phyloP scores from a whole-genome alignment of 2,888 invertebrate genomes.

The Acrocyrtus sp. region DNA sequence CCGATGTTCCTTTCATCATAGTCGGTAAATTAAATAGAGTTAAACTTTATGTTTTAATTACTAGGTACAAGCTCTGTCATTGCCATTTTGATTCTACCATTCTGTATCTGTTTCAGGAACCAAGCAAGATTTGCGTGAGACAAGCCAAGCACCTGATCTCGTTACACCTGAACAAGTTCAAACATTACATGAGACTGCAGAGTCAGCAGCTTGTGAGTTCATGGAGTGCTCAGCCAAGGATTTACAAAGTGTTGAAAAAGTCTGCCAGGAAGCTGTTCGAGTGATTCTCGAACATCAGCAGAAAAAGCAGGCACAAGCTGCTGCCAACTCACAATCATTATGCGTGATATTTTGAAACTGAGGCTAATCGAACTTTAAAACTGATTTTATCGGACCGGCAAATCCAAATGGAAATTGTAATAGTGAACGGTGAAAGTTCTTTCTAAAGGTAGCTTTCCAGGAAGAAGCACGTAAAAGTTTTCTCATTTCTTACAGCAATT shows the following conservation, averaged over 20 bases:
- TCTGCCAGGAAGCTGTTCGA: conserved; percentile 24
- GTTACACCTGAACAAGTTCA: conserved; percentile 47
- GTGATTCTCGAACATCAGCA: conserved; percentile 37
- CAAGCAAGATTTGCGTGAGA: conserved; percentile 31
- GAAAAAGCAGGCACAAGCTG: conserved; percentile 26
- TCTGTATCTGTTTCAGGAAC: conserved; percentile 24
- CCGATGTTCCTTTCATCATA: conserved; percentile 79
- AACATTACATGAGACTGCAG: conserved; percentile 35
- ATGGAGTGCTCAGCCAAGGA: conserved; percentile 46
- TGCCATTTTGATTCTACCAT: neutral
- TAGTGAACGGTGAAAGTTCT: too few species aligned
- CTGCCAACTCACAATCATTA: conserved; percentile 33
- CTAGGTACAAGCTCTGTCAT: too few species aligned
- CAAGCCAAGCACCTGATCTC: conserved; percentile 47
- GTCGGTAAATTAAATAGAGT: conserved; percentile 72
- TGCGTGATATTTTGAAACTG: conserved; percentile 28
- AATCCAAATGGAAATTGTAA: too few species aligned
- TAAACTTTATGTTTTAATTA: too few species aligned
- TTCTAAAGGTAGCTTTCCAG: too few species aligned
- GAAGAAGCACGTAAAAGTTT: too few species aligned
- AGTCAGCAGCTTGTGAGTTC: conserved; percentile 33
- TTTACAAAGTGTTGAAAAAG: conserved; percentile 33
- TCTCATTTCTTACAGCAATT: too few species aligned
- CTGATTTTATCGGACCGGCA: too few species aligned
- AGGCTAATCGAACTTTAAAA: neutral